Conservation (phyloP, 1,140 invertebrate genomes). For the Ceratitis capitata region DNA sequence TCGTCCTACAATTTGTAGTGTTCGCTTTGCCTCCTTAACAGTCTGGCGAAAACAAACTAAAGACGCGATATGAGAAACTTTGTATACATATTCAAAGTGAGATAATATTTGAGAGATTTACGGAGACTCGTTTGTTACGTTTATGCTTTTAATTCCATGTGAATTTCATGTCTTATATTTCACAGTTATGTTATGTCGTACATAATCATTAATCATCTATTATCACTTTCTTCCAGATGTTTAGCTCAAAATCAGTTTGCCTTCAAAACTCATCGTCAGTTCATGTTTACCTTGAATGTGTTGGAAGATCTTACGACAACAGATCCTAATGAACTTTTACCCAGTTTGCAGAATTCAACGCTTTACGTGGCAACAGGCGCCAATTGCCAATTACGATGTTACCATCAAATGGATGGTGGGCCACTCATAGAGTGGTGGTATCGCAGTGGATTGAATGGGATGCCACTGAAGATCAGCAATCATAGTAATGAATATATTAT, state of each 20-base stretch:
- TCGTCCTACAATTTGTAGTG: too few relatives aligned
- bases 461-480: constrained; percentile 51
- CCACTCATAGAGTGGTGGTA: constrained; percentile 58
- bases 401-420: constrained; percentile 50
- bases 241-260: constrained; percentile 57
- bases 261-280: constrained; percentile 55
- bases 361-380: constrained; percentile 53
- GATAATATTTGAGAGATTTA: too few relatives aligned
- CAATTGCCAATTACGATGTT: constrained; percentile 52
- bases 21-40: too few relatives aligned
- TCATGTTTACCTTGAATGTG: constrained; percentile 48
- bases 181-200: neutral
- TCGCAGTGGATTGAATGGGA: constrained; percentile 46
- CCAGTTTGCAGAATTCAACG: constrained; percentile 57
- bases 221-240: constrained; percentile 53
- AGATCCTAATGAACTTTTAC: constrained; percentile 49
- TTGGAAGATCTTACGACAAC: constrained; percentile 37
- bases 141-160: neutral
- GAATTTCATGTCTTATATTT: neutral
- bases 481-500: constrained; percentile 55
- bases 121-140: too few relatives aligned
- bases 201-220: constrained; percentile 44
- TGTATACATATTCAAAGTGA: too few relatives aligned
- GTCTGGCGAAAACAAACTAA: too few relatives aligned
- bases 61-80: too few relatives aligned